phyloP scores from a whole-genome alignment of 2,888 invertebrate genomes.

The Agriotes lineatus region DNA sequence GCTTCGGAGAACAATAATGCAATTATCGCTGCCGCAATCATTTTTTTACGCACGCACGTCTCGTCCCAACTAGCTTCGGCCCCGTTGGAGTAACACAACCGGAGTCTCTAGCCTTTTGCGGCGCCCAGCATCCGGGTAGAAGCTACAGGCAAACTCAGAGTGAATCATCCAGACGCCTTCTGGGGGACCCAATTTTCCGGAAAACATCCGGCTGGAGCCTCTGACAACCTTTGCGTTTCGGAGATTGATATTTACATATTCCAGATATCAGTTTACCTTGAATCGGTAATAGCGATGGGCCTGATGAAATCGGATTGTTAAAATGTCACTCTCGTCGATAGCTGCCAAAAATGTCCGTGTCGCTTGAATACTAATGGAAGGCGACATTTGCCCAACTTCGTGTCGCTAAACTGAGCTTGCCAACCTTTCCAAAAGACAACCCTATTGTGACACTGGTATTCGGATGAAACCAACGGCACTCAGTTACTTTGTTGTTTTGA shows the following conservation, averaged over 20 bases:
- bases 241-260: slow-evolving; percentile 23
- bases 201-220: neutral
- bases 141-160: slow-evolving; percentile 1
- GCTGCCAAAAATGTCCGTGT: slow-evolving; percentile 8
- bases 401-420: too few species aligned
- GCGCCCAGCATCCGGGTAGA: slow-evolving; percentile 32
- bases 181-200: too few species aligned
- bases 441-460: too few species aligned
- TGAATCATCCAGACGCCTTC: too few species aligned
- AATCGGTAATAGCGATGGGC: slow-evolving; percentile 41
- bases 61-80: too few species aligned
- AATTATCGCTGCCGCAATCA: neutral
- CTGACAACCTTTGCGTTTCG: slow-evolving; percentile 26
- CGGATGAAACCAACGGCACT: too few species aligned
- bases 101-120: too few species aligned
- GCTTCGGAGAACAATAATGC: neutral
- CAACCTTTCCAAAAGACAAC: too few species aligned
- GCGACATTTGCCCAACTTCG: too few species aligned
- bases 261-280: slow-evolving; percentile 40
- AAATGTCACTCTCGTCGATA: slow-evolving; percentile 35
- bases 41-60: too few species aligned
- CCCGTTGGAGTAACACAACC: too few species aligned
- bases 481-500: too few species aligned
- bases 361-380: neutral
- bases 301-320: slow-evolving; percentile 28